Percentiles rank a stretch among this genome's conserved stretches.
Conservation (phyloP, 2,113 vertebrate species). For the Proteles cristata region DNA sequence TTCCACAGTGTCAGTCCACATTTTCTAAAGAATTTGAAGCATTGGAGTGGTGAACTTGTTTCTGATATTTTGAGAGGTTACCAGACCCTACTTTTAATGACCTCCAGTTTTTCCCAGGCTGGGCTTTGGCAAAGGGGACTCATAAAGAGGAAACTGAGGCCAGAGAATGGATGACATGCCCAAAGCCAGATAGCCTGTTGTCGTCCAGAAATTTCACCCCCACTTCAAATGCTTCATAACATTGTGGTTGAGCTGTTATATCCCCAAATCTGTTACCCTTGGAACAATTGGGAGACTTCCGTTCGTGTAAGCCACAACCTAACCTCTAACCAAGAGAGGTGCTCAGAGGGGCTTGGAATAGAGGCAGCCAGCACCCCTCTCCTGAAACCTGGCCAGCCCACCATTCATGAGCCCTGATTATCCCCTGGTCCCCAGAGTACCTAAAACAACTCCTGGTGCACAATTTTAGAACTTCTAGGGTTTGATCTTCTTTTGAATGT, state of each 20-base stretch:
- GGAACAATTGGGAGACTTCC: neutral
- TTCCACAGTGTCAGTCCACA: conserved; percentile 61
- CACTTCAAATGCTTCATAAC: neutral
- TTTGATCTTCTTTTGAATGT: conserved; percentile 36
- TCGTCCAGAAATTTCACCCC: neutral
- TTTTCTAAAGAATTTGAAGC: conserved; percentile 69
- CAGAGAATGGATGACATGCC: neutral
- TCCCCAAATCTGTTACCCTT: conserved; percentile 26
- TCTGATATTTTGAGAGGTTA: conserved; percentile 27
- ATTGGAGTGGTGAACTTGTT: conserved; percentile 29
- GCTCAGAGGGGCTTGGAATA: neutral
- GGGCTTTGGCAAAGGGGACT: conserved; percentile 23
- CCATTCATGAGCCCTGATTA: neutral
- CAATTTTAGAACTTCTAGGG: neutral
- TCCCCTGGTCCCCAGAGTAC: neutral
- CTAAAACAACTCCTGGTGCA: neutral
- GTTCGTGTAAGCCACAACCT: neutral
- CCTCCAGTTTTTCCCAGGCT: conserved; percentile 54
- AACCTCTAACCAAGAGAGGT: neutral
- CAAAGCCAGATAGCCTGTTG: neutral
- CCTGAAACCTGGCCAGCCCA: neutral
- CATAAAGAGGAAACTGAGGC: conserved; percentile 58
- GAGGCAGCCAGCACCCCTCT: neutral
- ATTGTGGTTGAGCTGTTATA: conserved; percentile 7
- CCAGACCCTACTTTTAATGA: conserved; percentile 55